These are phyloP conservation scores for Sebastes flavidus DNA, from an alignment of 2,797 vertebrate genomes.

Conservation along the genomic window DNA sequence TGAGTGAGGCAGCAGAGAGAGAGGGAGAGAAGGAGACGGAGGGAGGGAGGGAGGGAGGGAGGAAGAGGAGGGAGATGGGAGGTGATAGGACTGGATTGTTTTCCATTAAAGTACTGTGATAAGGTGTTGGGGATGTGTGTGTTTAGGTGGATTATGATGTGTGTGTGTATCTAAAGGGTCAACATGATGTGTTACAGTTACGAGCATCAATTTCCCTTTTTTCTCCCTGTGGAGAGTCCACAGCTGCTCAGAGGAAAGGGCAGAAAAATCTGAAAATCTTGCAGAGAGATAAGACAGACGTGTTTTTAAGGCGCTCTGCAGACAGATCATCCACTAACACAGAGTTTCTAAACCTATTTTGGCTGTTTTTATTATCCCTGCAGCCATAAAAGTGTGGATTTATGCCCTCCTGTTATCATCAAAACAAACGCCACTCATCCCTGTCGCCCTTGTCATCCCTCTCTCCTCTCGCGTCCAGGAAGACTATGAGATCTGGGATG, in stretches of 20 bases:
- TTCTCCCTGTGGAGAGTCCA: conserved; percentile 30
- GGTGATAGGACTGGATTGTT: conserved; percentile 65
- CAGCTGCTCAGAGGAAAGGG: conserved; percentile 46
- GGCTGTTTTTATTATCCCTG: conserved; percentile 11
- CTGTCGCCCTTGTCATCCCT: background rate
- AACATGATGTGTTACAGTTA: conserved; percentile 20
- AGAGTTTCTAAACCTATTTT: background rate
- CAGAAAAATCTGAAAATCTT: conserved; percentile 32
- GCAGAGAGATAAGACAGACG: conserved; percentile 34
- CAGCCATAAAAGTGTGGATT: background rate
- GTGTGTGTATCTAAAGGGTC: conserved; percentile 23
- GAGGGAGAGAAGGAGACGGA: conserved; percentile 36
- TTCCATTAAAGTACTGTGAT: conserved; percentile 47
- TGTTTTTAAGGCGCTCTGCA: conserved; percentile 2
- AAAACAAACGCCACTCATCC: conserved; percentile 2
- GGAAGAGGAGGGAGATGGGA: conserved; percentile 36
- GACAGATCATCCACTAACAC: background rate
- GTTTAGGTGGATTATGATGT: conserved; percentile 4
- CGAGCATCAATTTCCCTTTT: conserved; percentile 20
- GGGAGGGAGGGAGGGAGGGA: background rate
- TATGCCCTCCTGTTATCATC: conserved; percentile 1
- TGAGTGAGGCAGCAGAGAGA: conserved; percentile 63
- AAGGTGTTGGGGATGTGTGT: conserved; percentile 14
- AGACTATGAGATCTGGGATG: conserved; percentile 21
- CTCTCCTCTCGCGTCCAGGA: conserved; percentile 7